Conservation (phyloP, 2,888 invertebrate genomes). For the Nomada fucata region DNA sequence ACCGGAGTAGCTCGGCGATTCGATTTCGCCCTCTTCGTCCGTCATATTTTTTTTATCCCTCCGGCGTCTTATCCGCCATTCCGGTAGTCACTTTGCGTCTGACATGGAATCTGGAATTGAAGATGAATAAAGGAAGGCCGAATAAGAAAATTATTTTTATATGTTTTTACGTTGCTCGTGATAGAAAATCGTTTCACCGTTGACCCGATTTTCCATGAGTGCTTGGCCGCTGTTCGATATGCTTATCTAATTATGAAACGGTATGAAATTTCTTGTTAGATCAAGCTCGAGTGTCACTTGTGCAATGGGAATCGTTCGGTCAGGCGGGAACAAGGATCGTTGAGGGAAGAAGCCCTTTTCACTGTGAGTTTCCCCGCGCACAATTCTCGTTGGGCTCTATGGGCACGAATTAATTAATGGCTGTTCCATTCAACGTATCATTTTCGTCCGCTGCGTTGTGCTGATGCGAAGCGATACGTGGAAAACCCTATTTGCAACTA, state of each 20-base stretch:
- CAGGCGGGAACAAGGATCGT: conserved; percentile 22
- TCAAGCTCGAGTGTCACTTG: conserved; percentile 29
- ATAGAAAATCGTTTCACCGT: background rate
- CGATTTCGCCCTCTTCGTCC: conserved; percentile 44
- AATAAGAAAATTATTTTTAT: background rate
- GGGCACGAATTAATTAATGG: conserved; percentile 71
- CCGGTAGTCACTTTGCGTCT: conserved; percentile 27
- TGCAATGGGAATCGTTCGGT: conserved; percentile 28
- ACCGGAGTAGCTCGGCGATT: conserved; percentile 47
- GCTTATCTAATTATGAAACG: too few relatives aligned
- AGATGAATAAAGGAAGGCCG: background rate
- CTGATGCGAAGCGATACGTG: conserved; percentile 3
- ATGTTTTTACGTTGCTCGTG: background rate
- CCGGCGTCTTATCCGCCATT: conserved; percentile 50
- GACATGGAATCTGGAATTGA: conserved; percentile 41
- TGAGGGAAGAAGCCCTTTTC: conserved; percentile 27
- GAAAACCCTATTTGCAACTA: background rate
- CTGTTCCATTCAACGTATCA: conserved; percentile 60
- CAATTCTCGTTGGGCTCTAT: conserved; percentile 54
- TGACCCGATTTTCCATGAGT: too few relatives aligned
- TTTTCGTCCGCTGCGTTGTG: conserved; percentile 30
- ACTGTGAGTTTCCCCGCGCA: background rate
- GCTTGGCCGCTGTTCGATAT: too few relatives aligned
- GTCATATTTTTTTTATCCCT: conserved; percentile 44
- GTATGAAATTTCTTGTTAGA: background rate